Evolutionary conservation across 2,888 invertebrate species (phyloP).

Genomic region (Calameuta idolon): DNA sequence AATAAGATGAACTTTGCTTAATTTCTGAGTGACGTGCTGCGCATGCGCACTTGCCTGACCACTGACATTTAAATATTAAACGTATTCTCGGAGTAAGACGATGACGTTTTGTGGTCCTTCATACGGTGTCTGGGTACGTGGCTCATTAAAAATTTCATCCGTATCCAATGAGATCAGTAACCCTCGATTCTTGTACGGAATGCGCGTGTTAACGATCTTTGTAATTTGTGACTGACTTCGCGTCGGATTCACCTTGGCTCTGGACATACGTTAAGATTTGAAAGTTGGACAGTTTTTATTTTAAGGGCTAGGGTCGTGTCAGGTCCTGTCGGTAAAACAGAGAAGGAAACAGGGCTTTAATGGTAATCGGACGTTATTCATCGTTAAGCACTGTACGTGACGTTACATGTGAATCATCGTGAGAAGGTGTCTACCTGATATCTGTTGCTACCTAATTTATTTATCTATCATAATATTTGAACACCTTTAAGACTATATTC

Average conservation of each 20-base stretch:
- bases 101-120: neutral
- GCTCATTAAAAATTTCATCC: neutral
- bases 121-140: neutral
- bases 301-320: neutral
- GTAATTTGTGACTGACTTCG: neutral
- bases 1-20: neutral
- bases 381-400: neutral
- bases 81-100: neutral
- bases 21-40: neutral
- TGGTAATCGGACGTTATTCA: neutral
- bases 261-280: neutral
- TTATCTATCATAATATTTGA: neutral
- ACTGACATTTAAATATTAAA: neutral
- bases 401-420: neutral
- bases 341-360: neutral
- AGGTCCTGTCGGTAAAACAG: neutral
- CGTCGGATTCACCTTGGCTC: neutral
- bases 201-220: neutral
- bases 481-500: neutral
- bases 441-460: neutral
- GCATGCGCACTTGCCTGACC: neutral
- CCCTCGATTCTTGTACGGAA: neutral
- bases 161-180: neutral
- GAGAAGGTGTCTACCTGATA: neutral
- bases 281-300: neutral